A percentile compares a stretch with the other conserved stretches of the same genome.
Evolutionary conservation across 2,797 vertebrate species (phyloP).

Genomic region (Philypnodon macrostomus): DNA sequence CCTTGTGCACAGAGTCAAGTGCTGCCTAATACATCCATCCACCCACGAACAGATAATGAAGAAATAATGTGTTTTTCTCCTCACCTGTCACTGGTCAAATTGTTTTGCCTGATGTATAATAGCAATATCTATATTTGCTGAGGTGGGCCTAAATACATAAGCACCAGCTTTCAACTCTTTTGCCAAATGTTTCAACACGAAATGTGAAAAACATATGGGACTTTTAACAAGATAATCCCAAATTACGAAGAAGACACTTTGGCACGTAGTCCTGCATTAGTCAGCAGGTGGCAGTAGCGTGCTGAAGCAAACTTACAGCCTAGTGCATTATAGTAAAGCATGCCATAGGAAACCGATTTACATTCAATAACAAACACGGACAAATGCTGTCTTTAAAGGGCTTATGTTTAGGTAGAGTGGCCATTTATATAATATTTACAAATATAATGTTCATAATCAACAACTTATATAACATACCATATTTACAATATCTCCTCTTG

Average conservation of each 20-base stretch:
- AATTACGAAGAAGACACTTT: constrained; percentile 41
- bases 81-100: too few species aligned
- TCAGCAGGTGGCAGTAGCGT: constrained; percentile 22
- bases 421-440: constrained; percentile 54
- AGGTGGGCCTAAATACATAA: not conserved
- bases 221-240: constrained; percentile 16
- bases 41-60: too few species aligned
- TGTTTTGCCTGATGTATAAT: too few species aligned
- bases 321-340: constrained; percentile 41
- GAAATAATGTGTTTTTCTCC: too few species aligned
- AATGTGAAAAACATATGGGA: constrained; percentile 4
- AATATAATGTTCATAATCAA: constrained; percentile 24
- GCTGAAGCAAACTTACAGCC: constrained; percentile 39
- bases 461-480: constrained; percentile 19
- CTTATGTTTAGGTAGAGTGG: constrained; percentile 43
- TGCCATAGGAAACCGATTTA: constrained; percentile 40
- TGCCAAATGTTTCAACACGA: constrained; percentile 3
- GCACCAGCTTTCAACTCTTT: not conserved
- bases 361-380: constrained; percentile 55
- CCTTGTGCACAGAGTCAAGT: too few species aligned
- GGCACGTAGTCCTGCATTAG: constrained; percentile 53
- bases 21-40: too few species aligned
- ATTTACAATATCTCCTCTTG: constrained; percentile 35
- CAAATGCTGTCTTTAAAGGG: constrained; percentile 35
- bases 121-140: too few species aligned